Base-by-base conservation (phyloP, 2,113 vertebrate genomes). In the Semnornis frantzii region DNA sequence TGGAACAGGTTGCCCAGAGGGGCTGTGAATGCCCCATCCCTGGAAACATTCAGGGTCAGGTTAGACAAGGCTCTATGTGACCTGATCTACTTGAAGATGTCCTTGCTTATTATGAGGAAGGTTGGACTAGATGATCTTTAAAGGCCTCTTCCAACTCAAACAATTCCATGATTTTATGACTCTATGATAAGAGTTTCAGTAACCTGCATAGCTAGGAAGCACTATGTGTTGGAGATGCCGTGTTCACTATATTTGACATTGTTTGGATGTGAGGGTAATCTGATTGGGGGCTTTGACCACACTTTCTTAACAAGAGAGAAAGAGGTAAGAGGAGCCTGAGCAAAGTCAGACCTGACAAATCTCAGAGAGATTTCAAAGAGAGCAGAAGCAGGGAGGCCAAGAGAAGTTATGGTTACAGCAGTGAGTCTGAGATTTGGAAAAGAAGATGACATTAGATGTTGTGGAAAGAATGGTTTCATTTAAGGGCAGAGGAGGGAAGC, bases 391-490 rank as follows among this genome's bases (percentile, higher is more conserved):
- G 69, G 76, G 52, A 63, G 33, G 74, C 90, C 85, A 94, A 82
- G 72, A 90, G 69, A 84, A 93, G 82, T 88, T 96, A 91, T 6
- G 15, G 90, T 93, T 94, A 90, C 46, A 94, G 85, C 90, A 88
- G 34, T 64, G 72, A 91, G 69, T 80, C 85, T 93, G 62, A 92
- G 79, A 96, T 96, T 90, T 93, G 93, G 95, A 90, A 93, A 93
- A 81, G 34, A 7, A 63, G 65, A 86, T 93, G 65, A 82, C 85
- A 90, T 94, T 91, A 93, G 90, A 93, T 77, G 90, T 83, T 88
- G 72, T 94, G 93, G 96, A 95, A 96, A 96, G 82, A 96, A 95
- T 94, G 90, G 94, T 93, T 96, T 93, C 85, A 92, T 95, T 94
- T 96, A 96, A 94, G 75, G 76, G 85, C 48, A 95, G 76, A 90